Percentiles rank a stretch among this genome's conserved stretches.
phyloP scores from a whole-genome alignment of 1,140 invertebrate species.

The Drosophila asahinai region DNA sequence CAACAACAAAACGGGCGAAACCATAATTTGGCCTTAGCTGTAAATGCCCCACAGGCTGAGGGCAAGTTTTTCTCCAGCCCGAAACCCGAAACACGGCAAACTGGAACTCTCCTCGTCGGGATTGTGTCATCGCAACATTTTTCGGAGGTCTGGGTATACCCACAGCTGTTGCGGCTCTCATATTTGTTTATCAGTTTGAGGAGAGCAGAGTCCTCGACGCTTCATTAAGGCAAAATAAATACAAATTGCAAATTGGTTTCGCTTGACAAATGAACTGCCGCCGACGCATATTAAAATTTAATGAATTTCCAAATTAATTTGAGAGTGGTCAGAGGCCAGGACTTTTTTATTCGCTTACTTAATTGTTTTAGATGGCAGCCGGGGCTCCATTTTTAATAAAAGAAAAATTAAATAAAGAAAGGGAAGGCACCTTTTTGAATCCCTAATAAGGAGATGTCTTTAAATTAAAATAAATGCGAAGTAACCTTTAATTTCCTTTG shows the following conservation, averaged over 20 bases:
- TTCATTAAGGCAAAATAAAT: slow-evolving; percentile 82
- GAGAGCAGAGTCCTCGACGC: slow-evolving; percentile 19
- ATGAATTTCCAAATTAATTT: slow-evolving; percentile 40
- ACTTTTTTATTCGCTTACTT: slow-evolving; percentile 2
- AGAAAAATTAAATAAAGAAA: background rate
- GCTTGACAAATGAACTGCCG: slow-evolving; percentile 53
- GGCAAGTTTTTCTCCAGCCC: slow-evolving; percentile 20
- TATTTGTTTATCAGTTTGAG: slow-evolving; percentile 76
- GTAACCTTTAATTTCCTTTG: no score
- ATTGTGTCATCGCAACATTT: slow-evolving; percentile 13
- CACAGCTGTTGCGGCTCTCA: slow-evolving; percentile 70
- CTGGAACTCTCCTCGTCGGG: background rate
- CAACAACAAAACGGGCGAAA: slow-evolving; percentile 37
- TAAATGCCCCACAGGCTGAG: slow-evolving; percentile 60
- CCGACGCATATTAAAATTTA: slow-evolving; percentile 36
- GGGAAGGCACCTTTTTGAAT: background rate
- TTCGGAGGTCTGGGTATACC: background rate
- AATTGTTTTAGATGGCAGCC: slow-evolving; percentile 1
- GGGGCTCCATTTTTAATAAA: background rate
- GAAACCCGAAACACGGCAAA: slow-evolving; percentile 27
- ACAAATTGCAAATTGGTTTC: slow-evolving; percentile 75
- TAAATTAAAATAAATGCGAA: background rate
- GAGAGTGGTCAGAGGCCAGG: slow-evolving; percentile 2
- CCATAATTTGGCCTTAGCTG: slow-evolving; percentile 72
- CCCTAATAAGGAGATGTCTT: background rate